Evolutionary conservation across 2,797 vertebrate genomes (phyloP), one percentile per base, ranked within the genome.

Genomic region (Eptatretus atami): DNA sequence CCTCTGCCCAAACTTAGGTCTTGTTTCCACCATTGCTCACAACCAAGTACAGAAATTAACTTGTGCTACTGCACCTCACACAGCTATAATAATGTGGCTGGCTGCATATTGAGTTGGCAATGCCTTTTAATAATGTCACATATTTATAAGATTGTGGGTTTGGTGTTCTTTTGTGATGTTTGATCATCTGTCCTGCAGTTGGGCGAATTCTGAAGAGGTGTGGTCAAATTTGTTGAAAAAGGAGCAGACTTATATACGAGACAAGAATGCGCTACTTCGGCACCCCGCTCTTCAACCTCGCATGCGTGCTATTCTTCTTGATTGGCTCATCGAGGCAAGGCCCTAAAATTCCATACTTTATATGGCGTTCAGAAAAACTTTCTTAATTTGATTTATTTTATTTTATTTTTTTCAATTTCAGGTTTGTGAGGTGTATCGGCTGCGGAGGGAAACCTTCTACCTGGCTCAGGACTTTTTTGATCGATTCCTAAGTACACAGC

Each of bases 261-360:
- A 94, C 15, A 77, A 78, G 65, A 73, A 76, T 63, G 76, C 87
- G 66, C 71, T 98, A 77, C 76, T 82, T 67, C 83, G 78, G 63
- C 92, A 98, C 65, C 92, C 92, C 24, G 81, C 82, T 63, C 77
- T 98, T 64, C 82, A 90, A 74, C 81, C 84, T 52, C 84, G 79
- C 72, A 96, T 96, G 88, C 81, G 92, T 69, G 73, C 83, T 0
- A 75, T 95, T 68, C 83, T 98, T 24, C 76, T 98, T 67, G 90
- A 98, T 69, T 98, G 92, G 90, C 74, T 98, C 12, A 94, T 93
- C 81, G 86, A 98, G 84, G 92, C 92, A 63, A 74, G 81, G 67
- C 65, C 13, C 52, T 12, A 6, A 57, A 10, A 15, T 15, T 11
- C 52, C 6, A 15, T 2, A 15, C 25, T 14, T 65, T 8, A 9